These are phyloP conservation scores for Branchipolynoe longqiensis DNA, from an alignment of 2,888 invertebrate genomes.

Conservation along the genomic window DNA sequence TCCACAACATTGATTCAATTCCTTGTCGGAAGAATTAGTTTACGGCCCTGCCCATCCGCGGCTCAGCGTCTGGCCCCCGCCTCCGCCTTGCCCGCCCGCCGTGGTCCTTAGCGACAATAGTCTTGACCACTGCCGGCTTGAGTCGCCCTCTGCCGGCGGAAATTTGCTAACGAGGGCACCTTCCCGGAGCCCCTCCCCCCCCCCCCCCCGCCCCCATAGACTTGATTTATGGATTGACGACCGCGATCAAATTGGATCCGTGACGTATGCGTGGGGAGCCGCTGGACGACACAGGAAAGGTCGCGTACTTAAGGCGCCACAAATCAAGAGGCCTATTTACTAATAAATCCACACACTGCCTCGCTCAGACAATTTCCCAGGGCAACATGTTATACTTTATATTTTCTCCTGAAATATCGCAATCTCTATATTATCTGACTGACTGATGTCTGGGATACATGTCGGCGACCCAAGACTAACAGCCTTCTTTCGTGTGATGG, in stretches of 20 bases:
- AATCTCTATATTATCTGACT: too few relatives aligned
- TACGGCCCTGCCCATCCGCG: conserved; percentile 30
- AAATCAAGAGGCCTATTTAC: too few relatives aligned
- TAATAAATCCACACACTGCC: too few relatives aligned
- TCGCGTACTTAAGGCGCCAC: conserved; percentile 13
- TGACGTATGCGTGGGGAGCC: conserved; percentile 32
- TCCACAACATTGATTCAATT: conserved; percentile 53
- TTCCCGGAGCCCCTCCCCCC: too few relatives aligned
- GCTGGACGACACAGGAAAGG: conserved; percentile 3
- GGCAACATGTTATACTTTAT: too few relatives aligned
- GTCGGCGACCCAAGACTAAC: too few relatives aligned
- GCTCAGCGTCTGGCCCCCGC: too few relatives aligned
- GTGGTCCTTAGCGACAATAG: conserved; percentile 52
- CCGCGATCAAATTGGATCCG: conserved; percentile 34
- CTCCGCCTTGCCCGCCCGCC: conserved; percentile 6
- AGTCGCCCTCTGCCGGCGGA: neutral
- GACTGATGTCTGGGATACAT: too few relatives aligned
- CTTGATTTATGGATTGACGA: conserved; percentile 48
- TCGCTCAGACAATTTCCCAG: too few relatives aligned
- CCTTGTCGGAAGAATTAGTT: conserved; percentile 47
- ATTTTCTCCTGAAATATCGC: too few relatives aligned
- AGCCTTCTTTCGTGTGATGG: too few relatives aligned
- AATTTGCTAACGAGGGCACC: conserved; percentile 54
- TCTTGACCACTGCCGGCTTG: conserved; percentile 13
- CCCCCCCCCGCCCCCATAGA: neutral